Evolutionary conservation across 1,140 invertebrate species (phyloP), one percentile per base, ranked within the genome.

Genomic region (Conopomorpha cramerella): DNA sequence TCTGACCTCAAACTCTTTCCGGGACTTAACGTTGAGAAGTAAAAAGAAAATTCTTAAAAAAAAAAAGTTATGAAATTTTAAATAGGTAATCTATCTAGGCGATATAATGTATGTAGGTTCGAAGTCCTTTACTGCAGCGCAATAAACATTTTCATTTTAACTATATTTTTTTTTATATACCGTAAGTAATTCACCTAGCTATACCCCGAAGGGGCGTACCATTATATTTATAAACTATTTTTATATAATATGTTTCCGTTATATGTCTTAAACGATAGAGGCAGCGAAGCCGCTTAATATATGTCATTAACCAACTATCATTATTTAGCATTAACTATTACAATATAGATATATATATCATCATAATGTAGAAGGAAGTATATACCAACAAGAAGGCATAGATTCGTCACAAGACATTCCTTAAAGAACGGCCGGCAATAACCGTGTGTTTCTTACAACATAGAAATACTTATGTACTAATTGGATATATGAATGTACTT

Each of bases 61-160:
- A 44, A 46, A 49, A 37, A 51, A 61, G 47, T 55, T 44, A 44
- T 49, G 55, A 54, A 58, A 58, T 64, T 71, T 64, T 46, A 51
- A 66, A n/a, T n/a, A n/a, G n/a, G n/a, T 67, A 70, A 45, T 65
- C 67, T 72, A 72, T 67, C 67, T 72, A 55, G 45, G 56, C 46
- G 46, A 67, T 56, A 55, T 52, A 44, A 40, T 57, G 46, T 51
- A 41, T 55, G 49, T 33, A 16, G 49, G 51, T 48, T 30, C 10
- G 4, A 23, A 23, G 19, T 6, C 10, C 4, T 52, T 55, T 49
- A n/a, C n/a, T n/a, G n/a, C n/a, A n/a, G 47, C 53, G 53, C 47
- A 58, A 56, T 56, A n/a, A n/a, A n/a, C 57, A 53, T 50, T 53
- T 66, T 63, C 51, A 64, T 59, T 67, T 60, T 64, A 64, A 60